Base-by-base conservation (phyloP, 1,140 invertebrate genomes). In the Chelonus insularis region DNA sequence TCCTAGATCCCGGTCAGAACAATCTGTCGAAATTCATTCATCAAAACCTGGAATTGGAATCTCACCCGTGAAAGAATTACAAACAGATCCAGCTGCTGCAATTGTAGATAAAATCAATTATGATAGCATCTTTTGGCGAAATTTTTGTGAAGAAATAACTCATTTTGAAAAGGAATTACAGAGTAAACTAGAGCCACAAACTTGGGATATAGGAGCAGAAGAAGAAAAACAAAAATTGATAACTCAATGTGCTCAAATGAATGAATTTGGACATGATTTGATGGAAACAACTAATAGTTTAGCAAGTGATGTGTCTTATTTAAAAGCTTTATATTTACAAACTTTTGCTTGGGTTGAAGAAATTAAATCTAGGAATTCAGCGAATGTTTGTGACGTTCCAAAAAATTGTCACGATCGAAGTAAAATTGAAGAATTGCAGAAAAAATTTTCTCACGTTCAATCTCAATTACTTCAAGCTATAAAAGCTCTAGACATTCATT, bases 111-210 rank as follows among this genome's bases (percentile, higher is more conserved):
- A 37, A 50, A 11, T 56, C 3, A 57, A 60, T 36, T 71, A 76
- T 14, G 70, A 76, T 2, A 58, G 50, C 6, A 50, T 76, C 16
- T 78, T 74, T 54, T 29, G 77, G 34, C 64, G 64, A 1, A 76
- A 73, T 18, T 81, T 74, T 48, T 29, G 67, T 4, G 75, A 80
- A 20, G 75, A 85, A 67, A 76, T 81, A 21, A 64, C 51, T 3
- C 71, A 79, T 21, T 86, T 87, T 72, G 77, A 84, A 23, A 79
- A 77, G 50, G 85, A 86, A 68, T 57, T 86, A 16, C 68, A 70
- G 39, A 68, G 68, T 50, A 72, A 70, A 65, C 18, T 74, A 8
- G 69, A 73, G 16, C 34, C 58, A 2, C 63, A 70, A 9, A 39
- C 36, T n/a, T 75, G 67, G 65, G 65, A 78, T 11, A 72, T 72